A percentile compares a stretch with the other conserved stretches of the same genome.
phyloP scores from a whole-genome alignment of 1,140 invertebrate species.

The Meloidogyne floridensis region DNA sequence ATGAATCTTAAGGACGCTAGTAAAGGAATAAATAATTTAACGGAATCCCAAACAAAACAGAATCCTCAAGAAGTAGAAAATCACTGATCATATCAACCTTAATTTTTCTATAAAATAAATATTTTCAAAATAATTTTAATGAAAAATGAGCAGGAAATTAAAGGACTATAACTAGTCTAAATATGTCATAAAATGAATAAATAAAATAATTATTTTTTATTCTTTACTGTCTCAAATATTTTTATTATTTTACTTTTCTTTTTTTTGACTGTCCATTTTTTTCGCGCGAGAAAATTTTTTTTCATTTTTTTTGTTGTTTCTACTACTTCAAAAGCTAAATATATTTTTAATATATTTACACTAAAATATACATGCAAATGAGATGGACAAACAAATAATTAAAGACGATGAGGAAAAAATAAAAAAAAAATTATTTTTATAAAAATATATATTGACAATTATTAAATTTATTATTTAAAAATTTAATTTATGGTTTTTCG shows the following conservation, averaged over 20 bases:
- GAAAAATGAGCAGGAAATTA: too few species aligned
- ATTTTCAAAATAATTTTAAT: too few species aligned
- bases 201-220: neutral
- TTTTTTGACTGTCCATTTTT: neutral
- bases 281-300: neutral
- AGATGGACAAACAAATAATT: neutral
- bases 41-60: too few species aligned
- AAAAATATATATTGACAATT: neutral
- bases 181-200: too few species aligned
- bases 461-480: too few species aligned
- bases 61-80: too few species aligned
- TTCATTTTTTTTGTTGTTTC: neutral
- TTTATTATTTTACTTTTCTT: neutral
- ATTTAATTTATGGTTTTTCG: too few species aligned
- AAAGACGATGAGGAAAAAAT: neutral
- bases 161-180: too few species aligned
- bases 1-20: too few species aligned
- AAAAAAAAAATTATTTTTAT: neutral
- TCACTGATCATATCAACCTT: too few species aligned
- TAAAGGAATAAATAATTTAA: too few species aligned
- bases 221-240: conserved; percentile 1
- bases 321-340: neutral
- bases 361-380: neutral
- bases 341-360: neutral
- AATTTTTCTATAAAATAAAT: too few species aligned